Evolutionary conservation across 2,888 invertebrate species (phyloP), one percentile per base, ranked within the genome.

Genomic region (Caenorhabditis sp.): DNA sequence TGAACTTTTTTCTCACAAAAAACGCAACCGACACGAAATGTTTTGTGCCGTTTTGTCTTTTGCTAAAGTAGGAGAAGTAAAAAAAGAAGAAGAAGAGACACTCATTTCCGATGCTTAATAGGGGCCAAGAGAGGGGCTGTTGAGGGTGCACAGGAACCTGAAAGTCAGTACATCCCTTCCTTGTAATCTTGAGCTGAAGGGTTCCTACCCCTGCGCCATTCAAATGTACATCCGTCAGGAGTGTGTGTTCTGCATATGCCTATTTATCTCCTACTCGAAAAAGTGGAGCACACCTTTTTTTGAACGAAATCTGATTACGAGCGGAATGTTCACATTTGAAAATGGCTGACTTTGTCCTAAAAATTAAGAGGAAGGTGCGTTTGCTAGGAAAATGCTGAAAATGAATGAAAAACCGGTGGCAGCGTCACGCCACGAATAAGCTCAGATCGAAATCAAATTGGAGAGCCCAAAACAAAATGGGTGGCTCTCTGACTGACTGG

Each of bases 381-480:
- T n/a, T n/a, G n/a, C n/a, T n/a, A n/a, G n/a, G n/a, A n/a, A n/a
- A n/a, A n/a, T n/a, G n/a, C n/a, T n/a, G n/a, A n/a, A n/a, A n/a
- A n/a, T n/a, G n/a, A n/a, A n/a, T n/a, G n/a, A n/a, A n/a, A n/a
- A n/a, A n/a, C n/a, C n/a, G n/a, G n/a, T n/a, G n/a, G n/a, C n/a
- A n/a, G n/a, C n/a, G n/a, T n/a, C n/a, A n/a, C n/a, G n/a, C n/a
- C n/a, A n/a, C n/a, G n/a, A n/a, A n/a, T n/a, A 9, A 35, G 13
- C 35, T 9, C 15, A 15, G 15, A 20, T 41, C 59, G 35, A 68
- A 68, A 68, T 68, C 52, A 68, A 68, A 68, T 68, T 59, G 58
- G 56, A 43, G 53, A 43, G 43, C 70, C 59, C 43, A 70, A 70
- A 59, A 50, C 58, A 52, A 59, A 70, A 70, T 58, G 70, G 70